Percentiles rank a stretch among this genome's conserved stretches.
phyloP scores from a whole-genome alignment of 2,113 vertebrate genomes.

The Epinephelus fuscoguttatus region DNA sequence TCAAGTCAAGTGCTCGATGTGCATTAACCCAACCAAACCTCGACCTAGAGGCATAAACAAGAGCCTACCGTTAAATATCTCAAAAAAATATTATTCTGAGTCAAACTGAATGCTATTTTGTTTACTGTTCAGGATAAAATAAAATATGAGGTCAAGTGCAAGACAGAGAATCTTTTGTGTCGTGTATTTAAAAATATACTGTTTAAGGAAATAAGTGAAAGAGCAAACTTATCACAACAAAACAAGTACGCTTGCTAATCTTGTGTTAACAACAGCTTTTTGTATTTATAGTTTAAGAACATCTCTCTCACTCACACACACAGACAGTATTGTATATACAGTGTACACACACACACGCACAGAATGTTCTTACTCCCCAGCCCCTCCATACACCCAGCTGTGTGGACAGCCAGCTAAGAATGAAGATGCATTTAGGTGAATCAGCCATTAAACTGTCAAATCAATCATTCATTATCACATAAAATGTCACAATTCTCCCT shows the following conservation, averaged over 20 bases:
- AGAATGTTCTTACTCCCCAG: not conserved
- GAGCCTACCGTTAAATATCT: not conserved
- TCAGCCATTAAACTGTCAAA: slow-evolving; percentile 67
- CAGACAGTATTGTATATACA: not conserved
- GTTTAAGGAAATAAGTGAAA: not conserved
- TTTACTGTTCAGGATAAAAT: too few relatives aligned
- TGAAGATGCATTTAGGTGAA: slow-evolving; percentile 66
- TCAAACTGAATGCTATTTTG: not conserved
- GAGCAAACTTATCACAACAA: not conserved
- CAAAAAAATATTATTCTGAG: not conserved
- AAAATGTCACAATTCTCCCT: slow-evolving; percentile 42
- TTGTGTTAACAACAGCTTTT: not conserved
- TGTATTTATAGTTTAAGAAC: not conserved
- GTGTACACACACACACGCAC: not conserved
- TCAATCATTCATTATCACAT: slow-evolving; percentile 74
- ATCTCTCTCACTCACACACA: not conserved
- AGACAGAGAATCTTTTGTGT: too few relatives aligned
- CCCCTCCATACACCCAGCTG: not conserved
- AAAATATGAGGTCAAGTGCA: too few relatives aligned
- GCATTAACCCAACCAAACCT: not conserved
- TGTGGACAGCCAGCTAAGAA: slow-evolving; percentile 39
- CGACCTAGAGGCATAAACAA: not conserved
- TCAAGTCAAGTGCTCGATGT: not conserved
- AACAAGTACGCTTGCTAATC: not conserved
- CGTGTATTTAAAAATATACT: too few relatives aligned